phyloP scores from a whole-genome alignment of 2,113 vertebrate genomes.

The Blennius ocellaris region DNA sequence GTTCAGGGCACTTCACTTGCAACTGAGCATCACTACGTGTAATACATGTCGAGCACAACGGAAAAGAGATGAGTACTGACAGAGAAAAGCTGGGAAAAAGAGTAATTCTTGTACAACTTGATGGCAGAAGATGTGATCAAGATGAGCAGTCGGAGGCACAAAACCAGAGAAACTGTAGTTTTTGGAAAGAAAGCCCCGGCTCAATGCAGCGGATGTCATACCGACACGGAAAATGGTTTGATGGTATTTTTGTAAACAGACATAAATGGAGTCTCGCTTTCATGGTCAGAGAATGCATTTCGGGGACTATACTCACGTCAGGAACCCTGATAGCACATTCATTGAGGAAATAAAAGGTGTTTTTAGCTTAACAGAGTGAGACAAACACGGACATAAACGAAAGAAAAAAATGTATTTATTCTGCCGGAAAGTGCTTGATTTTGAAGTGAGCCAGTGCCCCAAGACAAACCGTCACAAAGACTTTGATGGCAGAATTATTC shows the following conservation, averaged over 20 bases:
- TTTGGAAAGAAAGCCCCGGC: not conserved
- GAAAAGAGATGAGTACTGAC: not conserved
- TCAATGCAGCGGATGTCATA: not conserved
- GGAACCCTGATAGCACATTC: not conserved
- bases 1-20: too few species aligned
- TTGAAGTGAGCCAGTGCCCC: not conserved
- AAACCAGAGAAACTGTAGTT: not conserved
- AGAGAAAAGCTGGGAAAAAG: not conserved
- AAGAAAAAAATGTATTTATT: not conserved
- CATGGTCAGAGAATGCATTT: slow-evolving; percentile 26
- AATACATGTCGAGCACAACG: not conserved
- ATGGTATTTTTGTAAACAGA: slow-evolving; percentile 46
- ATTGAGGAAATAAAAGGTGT: slow-evolving; percentile 9
- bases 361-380: not conserved
- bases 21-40: too few species aligned
- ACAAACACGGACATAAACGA: not conserved
- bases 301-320: slow-evolving; percentile 11
- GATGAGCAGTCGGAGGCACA: too few species aligned
- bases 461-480: not conserved
- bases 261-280: slow-evolving; percentile 33
- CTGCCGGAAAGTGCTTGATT: not conserved
- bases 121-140: too few species aligned
- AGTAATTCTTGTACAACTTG: too few species aligned
- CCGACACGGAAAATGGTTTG: slow-evolving; percentile 28
- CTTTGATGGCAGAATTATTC: too few species aligned